Base-by-base conservation (phyloP, 2,888 invertebrate species). In the Drosophila nigricruria region DNA sequence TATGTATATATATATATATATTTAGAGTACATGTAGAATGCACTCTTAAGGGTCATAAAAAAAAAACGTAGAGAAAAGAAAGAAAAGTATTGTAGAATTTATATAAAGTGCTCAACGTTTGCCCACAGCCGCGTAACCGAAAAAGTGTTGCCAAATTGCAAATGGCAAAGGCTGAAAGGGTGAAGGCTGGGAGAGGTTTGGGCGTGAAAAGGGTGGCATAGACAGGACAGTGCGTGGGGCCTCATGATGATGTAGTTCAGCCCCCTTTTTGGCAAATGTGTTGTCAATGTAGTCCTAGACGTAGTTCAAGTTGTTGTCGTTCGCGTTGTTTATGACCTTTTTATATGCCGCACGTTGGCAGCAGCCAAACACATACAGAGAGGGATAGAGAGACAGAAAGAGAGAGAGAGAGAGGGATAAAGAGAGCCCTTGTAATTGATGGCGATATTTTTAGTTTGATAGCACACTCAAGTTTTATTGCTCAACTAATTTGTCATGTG, bases 401-500 rank as follows among this genome's bases (percentile, higher is more conserved):
- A 18, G 14, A 14, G 12, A 18, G n/a, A 10, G n/a, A 10, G 12
- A 12, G 20, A 20, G 42, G 1, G 20, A 43, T 12, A 32, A 14
- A 18, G 30, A 32, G 30, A 49, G 30, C 1, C 3, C 18, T 71
- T 65, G 73, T 72, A 81, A 81, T 79, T 81, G 76, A 81, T 82
- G 71, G 76, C 69, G 56, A 73, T 77, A 80, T 78, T 79, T 80
- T 70, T 68, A 66, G 72, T 75, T 78, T 81, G 79, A 78, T 81
- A 78, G 79, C 81, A 83, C 70, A 69, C 80, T 82, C 81, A 82
- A 90, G 86, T 86, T 91, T 91, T 91, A 91, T 90, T 90, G 81
- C 89, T 80, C 72, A 82, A 90, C 91, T 90, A 91, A 91, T 91
- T 91, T 91, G 90, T 91, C 90, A 90, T 89, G 42, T 56, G 57